Evolutionary conservation across 1,140 invertebrate genomes (phyloP).

Genomic region (Semibalanus balanoides): DNA sequence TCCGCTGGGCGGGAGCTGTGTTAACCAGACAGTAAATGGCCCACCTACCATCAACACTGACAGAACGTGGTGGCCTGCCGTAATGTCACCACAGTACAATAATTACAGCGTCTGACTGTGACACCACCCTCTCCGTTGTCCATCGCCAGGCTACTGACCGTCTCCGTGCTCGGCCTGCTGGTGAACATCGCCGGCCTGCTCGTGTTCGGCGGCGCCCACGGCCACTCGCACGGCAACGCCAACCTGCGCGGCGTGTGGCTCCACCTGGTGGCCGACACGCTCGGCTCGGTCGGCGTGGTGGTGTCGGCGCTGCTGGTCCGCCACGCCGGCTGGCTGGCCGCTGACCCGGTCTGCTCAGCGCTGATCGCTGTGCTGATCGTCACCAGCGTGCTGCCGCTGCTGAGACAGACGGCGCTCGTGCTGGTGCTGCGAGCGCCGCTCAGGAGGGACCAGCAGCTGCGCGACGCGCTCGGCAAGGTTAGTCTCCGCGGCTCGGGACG

Average conservation of each 20-base stretch:
- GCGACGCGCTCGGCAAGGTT: neutral
- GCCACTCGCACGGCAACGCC: conserved; percentile 31
- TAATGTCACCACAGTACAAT: too few relatives aligned
- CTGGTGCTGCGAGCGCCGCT: conserved; percentile 31
- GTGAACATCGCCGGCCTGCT: conserved; percentile 45
- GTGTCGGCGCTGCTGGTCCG: conserved; percentile 45
- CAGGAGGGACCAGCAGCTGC: conserved; percentile 8
- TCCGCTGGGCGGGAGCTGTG: too few relatives aligned
- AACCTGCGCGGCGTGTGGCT: conserved; percentile 49
- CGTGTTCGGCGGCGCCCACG: conserved; percentile 37
- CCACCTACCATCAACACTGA: too few relatives aligned
- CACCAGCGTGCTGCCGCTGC: conserved; percentile 39
- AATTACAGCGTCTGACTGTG: too few relatives aligned
- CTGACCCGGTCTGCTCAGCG: conserved; percentile 48
- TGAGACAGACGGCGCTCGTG: conserved; percentile 37
- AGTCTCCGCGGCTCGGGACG: too few relatives aligned
- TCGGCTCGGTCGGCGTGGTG: conserved; percentile 47
- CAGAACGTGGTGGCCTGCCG: too few relatives aligned
- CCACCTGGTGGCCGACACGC: conserved; percentile 45
- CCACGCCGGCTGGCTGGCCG: conserved; percentile 42
- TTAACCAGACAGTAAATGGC: too few relatives aligned
- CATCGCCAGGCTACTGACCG: conserved; percentile 31
- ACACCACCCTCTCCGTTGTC: neutral
- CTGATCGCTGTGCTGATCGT: conserved; percentile 44
- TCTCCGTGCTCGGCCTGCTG: conserved; percentile 40